phyloP scores from a whole-genome alignment of 1,140 invertebrate genomes.

The Heliconius nattereri region DNA sequence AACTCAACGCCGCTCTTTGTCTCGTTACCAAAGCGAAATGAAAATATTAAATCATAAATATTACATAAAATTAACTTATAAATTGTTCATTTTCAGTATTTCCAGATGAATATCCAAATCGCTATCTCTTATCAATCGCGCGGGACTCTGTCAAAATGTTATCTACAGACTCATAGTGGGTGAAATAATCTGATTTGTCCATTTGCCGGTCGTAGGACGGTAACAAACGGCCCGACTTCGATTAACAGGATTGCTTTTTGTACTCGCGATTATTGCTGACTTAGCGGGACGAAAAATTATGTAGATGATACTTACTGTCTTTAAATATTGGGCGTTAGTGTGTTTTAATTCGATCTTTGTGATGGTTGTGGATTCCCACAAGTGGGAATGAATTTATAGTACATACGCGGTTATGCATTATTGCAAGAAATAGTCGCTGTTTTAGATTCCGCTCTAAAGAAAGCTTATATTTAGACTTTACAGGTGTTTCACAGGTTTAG shows the following conservation, averaged over 20 bases:
- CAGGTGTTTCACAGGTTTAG: no score
- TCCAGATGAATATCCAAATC: constrained; percentile 3
- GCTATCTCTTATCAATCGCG: constrained; percentile 18
- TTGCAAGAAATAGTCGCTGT: no score
- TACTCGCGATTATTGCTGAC: constrained; percentile 59
- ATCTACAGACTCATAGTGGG: constrained; percentile 77
- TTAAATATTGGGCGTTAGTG: constrained; percentile 41
- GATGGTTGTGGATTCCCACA: no score
- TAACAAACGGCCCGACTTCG: constrained; percentile 72
- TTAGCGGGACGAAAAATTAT: constrained; percentile 51
- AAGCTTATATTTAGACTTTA: no score
- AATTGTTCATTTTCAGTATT: background rate
- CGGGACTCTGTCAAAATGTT: constrained; percentile 52
- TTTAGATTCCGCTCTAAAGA: no score
- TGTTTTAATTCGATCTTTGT: constrained; percentile 23
- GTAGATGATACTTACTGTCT: constrained; percentile 19
- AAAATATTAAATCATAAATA: no score
- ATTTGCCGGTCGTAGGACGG: constrained; percentile 71
- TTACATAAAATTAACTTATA: no score
- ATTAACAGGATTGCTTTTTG: constrained; percentile 79
- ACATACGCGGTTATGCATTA: no score
- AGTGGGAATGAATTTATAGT: no score
- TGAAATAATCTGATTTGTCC: constrained; percentile 81
- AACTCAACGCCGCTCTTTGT: no score
- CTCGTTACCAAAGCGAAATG: no score